phyloP scores from a whole-genome alignment of 2,113 vertebrate genomes.

The Choloepus hoffmanni region DNA sequence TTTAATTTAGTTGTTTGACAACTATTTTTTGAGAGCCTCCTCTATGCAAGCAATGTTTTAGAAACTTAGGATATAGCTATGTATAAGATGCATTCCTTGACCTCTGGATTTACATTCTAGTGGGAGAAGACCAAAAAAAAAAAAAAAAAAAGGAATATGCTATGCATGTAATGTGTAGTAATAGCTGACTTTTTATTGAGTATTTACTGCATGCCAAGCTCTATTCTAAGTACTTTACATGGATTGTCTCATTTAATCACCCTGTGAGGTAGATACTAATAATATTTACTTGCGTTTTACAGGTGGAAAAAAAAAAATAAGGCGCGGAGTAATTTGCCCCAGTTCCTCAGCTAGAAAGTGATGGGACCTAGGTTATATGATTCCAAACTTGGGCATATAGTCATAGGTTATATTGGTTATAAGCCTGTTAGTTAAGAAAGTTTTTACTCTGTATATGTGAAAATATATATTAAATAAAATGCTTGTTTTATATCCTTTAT shows the following conservation, averaged over 20 bases:
- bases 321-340: background rate
- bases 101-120: background rate
- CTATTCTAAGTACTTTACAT: background rate
- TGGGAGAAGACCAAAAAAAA: background rate
- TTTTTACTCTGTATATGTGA: background rate
- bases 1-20: background rate
- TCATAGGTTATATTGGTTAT: background rate
- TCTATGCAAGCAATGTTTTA: background rate
- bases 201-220: background rate
- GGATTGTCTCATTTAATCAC: background rate
- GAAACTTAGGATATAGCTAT: background rate
- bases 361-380: background rate
- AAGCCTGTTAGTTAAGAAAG: background rate
- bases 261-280: background rate
- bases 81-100: background rate
- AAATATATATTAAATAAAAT: background rate
- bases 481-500: background rate
- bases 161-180: background rate
- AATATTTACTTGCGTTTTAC: background rate
- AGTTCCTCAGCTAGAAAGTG: background rate
- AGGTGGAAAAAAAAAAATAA: background rate
- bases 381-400: background rate
- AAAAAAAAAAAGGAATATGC: background rate
- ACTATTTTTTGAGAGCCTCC: background rate
- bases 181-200: background rate